Evolutionary conservation across 1,140 invertebrate species (phyloP).

Genomic region (Tetramorium alpestre): DNA sequence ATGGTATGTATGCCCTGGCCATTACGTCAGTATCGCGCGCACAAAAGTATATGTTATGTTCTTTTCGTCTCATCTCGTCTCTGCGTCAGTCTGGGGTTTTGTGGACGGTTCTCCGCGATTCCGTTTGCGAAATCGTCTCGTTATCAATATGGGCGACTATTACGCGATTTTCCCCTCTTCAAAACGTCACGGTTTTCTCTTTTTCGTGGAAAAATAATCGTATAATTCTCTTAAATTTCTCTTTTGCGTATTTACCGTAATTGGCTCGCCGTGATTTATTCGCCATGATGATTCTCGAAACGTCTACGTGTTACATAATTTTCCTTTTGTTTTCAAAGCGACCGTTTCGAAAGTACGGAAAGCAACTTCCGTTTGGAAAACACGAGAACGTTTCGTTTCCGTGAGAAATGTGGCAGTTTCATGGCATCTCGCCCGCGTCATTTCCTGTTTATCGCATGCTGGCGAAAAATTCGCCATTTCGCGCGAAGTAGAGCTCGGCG

Average conservation of each 20-base stretch:
- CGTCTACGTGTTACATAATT: neutral
- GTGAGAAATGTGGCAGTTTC: neutral
- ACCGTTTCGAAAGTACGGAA: neutral
- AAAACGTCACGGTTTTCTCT: neutral
- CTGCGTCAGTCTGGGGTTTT: neutral
- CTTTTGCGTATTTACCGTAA: neutral
- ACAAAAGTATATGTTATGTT: neutral
- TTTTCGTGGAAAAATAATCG: neutral
- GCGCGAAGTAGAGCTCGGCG: constrained; percentile 10
- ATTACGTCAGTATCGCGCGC: neutral
- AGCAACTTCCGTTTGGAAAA: too few species aligned
- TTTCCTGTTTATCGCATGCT: neutral
- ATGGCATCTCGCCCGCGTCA: neutral
- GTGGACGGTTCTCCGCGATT: neutral
- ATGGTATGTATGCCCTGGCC: constrained; percentile 23
- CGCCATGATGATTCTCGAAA: neutral
- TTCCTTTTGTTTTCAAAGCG: neutral
- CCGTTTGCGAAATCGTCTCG: neutral
- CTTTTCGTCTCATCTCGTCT: too few species aligned
- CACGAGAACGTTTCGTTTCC: neutral
- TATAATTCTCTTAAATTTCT: too few species aligned
- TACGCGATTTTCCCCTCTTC: constrained; percentile 6
- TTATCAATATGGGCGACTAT: too few species aligned
- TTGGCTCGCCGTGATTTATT: neutral
- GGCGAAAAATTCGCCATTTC: neutral